These are phyloP conservation scores for Polydrusus tereticollis DNA, from an alignment of 2,888 invertebrate species.

Conservation along the genomic window DNA sequence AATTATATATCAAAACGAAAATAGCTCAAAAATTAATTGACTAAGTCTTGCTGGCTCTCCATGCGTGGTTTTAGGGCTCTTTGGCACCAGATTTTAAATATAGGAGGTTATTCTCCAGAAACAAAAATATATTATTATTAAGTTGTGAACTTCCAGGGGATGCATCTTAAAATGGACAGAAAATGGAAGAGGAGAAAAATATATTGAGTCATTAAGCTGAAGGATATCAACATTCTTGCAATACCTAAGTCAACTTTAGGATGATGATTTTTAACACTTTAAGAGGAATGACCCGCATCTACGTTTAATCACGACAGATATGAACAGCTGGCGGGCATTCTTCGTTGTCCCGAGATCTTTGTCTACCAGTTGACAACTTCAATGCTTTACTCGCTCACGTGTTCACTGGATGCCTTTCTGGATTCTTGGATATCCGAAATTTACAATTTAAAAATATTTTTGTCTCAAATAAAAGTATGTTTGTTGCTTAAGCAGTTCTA, in stretches of 20 bases:
- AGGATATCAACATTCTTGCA: too few species aligned
- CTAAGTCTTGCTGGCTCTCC: conserved; percentile 56
- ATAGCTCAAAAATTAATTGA: conserved; percentile 62
- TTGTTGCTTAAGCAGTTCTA: too few species aligned
- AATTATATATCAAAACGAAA: conserved; percentile 60
- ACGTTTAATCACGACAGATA: conserved; percentile 30
- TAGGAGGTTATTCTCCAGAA: conserved; percentile 51
- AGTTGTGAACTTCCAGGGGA: too few species aligned
- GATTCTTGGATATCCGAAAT: too few species aligned
- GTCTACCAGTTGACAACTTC: conserved; percentile 38
- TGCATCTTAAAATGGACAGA: too few species aligned
- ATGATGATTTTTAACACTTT: neutral
- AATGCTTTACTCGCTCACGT: conserved; percentile 34
- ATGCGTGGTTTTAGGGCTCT: conserved; percentile 58
- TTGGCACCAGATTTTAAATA: conserved; percentile 62
- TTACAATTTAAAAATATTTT: too few species aligned
- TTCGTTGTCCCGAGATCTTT: conserved; percentile 44
- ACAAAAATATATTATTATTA: too few species aligned
- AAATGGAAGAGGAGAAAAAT: too few species aligned
- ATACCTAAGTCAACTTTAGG: too few species aligned
- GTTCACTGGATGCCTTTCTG: conserved; percentile 22
- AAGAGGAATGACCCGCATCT: conserved; percentile 24
- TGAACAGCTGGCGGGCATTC: conserved; percentile 41
- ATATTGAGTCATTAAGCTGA: too few species aligned
- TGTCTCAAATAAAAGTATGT: too few species aligned